Evolutionary conservation across 2,113 vertebrate species (phyloP).

Genomic region (Indri indri): DNA sequence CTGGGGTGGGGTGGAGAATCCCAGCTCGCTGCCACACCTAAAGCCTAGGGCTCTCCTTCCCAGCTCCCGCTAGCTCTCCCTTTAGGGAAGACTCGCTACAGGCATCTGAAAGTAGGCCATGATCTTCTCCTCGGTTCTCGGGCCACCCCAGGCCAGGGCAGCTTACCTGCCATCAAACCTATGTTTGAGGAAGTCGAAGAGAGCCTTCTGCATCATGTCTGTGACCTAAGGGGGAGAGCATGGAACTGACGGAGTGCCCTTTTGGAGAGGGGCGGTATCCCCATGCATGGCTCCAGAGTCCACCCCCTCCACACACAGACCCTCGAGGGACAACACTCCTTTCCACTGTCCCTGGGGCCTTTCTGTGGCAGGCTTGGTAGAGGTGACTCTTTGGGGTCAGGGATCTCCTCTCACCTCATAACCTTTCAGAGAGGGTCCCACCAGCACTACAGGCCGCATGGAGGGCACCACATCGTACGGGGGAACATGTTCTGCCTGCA

Average conservation of each 20-base stretch:
- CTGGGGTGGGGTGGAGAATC: conserved; percentile 77
- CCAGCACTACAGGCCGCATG: conserved; percentile 97
- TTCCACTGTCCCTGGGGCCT: not conserved
- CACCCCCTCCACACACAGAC: not conserved
- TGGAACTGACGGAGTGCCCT: not conserved
- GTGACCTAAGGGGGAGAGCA: conserved; percentile 87
- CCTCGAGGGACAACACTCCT: not conserved
- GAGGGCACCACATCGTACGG: conserved; percentile 97
- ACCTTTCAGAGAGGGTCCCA: conserved; percentile 97
- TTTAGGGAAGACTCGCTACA: not conserved
- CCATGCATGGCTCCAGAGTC: not conserved
- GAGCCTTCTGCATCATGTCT: conserved; percentile 99
- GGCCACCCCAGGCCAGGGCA: fast-evolving
- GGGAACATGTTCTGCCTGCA: conserved; percentile 92
- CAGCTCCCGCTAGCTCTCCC: not conserved
- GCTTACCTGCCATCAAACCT: conserved; percentile 96
- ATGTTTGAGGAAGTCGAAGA: conserved; percentile 98
- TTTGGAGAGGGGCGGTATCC: not conserved
- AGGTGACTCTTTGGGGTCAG: not conserved
- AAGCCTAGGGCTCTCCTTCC: not conserved
- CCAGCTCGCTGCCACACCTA: not conserved
- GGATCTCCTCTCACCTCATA: conserved; percentile 89
- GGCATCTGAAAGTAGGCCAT: not conserved
- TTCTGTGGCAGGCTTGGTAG: not conserved
- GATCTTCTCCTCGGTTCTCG: not conserved